Percentiles rank a stretch among this genome's conserved stretches.
phyloP scores from a whole-genome alignment of 2,113 vertebrate genomes.

The Labrus mixtus region DNA sequence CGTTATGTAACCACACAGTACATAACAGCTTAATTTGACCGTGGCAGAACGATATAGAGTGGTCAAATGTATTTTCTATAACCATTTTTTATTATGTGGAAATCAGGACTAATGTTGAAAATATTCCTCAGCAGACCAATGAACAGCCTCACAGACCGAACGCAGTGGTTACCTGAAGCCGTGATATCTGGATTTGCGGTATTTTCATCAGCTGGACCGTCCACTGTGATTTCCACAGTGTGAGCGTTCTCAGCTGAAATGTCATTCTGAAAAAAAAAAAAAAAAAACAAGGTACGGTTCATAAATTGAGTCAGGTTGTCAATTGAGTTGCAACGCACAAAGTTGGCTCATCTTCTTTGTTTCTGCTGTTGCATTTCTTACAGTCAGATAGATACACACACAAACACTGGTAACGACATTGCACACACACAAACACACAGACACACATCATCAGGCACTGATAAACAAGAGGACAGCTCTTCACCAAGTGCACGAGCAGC shows the following conservation, averaged over 20 bases:
- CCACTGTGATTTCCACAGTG: constrained; percentile 85
- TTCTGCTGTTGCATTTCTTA: constrained; percentile 1
- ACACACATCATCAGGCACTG: constrained; percentile 49
- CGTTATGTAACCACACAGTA: constrained; percentile 45
- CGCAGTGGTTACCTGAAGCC: constrained; percentile 87
- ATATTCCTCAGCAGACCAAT: not conserved
- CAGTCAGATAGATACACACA: not conserved
- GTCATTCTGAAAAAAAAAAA: constrained; percentile 69
- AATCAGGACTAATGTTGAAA: not conserved
- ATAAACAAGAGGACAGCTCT: constrained; percentile 65
- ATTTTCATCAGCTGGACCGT: constrained; percentile 85
- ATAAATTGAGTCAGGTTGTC: not conserved
- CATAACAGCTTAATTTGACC: not conserved
- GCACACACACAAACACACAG: not conserved
- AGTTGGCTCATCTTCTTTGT: not conserved
- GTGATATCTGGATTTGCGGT: constrained; percentile 86
- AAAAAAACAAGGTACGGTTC: not conserved
- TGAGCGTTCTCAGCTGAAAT: constrained; percentile 78
- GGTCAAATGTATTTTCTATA: not conserved
- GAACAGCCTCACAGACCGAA: not conserved
- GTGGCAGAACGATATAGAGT: not conserved
- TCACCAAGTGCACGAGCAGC: constrained; percentile 59
- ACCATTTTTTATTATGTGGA: not conserved
- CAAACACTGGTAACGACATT: no score
- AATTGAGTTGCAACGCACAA: not conserved